Evolutionary conservation across 2,797 vertebrate genomes (phyloP).

Genomic region (Sardinella longiceps): DNA sequence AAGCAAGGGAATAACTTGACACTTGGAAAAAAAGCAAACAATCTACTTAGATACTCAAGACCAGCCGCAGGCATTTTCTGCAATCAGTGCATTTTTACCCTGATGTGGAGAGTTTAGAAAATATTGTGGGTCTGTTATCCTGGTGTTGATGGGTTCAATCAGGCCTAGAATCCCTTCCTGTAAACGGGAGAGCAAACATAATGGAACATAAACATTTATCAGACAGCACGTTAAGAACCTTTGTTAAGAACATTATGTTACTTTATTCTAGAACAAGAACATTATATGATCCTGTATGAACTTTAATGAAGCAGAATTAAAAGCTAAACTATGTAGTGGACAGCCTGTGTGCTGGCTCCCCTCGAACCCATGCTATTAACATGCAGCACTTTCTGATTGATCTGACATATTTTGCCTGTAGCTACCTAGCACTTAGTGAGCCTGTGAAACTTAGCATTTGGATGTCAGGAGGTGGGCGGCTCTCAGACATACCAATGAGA

Average conservation of each 20-base stretch:
- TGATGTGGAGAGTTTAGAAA: conserved; percentile 91
- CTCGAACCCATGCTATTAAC: too few species aligned
- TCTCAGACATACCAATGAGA: too few species aligned
- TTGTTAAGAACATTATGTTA: neutral
- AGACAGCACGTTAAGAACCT: neutral
- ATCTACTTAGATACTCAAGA: neutral
- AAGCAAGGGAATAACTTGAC: neutral
- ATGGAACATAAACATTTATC: neutral
- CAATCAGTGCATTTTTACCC: conserved; percentile 71
- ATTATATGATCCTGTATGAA: neutral
- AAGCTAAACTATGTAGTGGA: too few species aligned
- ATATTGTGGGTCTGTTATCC: conserved; percentile 88
- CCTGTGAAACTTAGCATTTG: too few species aligned
- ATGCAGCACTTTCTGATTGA: too few species aligned
- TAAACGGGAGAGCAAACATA: neutral
- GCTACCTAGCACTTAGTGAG: too few species aligned
- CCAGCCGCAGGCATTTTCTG: neutral
- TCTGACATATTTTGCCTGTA: too few species aligned
- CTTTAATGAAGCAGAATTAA: too few species aligned
- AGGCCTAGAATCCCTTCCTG: conserved; percentile 89
- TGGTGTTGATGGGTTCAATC: conserved; percentile 92
- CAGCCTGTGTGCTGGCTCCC: too few species aligned
- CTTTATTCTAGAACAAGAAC: neutral
- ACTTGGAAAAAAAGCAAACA: conserved; percentile 10
- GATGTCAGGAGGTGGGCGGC: too few species aligned